Evolutionary conservation across 1,140 invertebrate genomes (phyloP), one percentile per base, ranked within the genome.

Genomic region (Diuraphis noxia): DNA sequence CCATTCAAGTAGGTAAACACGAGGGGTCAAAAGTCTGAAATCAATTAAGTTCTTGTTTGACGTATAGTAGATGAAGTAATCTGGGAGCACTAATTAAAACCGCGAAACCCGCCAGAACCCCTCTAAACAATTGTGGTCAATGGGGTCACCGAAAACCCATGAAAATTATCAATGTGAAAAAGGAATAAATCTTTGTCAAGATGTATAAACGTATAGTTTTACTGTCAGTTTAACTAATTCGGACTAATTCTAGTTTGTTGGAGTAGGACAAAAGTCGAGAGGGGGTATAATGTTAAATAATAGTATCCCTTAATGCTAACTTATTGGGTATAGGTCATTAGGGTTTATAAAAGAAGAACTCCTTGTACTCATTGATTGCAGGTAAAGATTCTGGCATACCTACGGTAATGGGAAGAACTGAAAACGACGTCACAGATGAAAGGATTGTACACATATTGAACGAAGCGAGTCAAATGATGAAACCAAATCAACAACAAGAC

Each of bases 381-480:
- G 97, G 97, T 93, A 97, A 97, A 95, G 96, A 97, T 94, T 91
- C 96, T 93, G 96, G 96, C 88, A 95, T 97, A 94, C 96, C 96
- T 92, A 95, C 96, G 81, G 97, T 97, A 93, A 93, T 93, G 81
- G 93, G 94, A 34, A 96, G 96, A 92, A 94, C 95, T 72, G 94
- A 96, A 85, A 96, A 96, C 88, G 97, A 98, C 93, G 96, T 97
- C 92, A 98, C 97, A 52, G 98, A 99, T 93, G 98, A 99, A 93
- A 95, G 98, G 92, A 97, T 99, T 91, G 97, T 97, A 34, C 98
- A 98, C 94, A 99, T 99, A 93, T 95, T 99, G 25, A 98, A 95
- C 93, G 98, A 99, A 93, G 98, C 98, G 6, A 96, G 96, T 41
- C 96, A 97, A 92, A 95, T 97, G 93, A 94, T 95, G 93, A 94